phyloP scores from a whole-genome alignment of 1,140 invertebrate genomes.

The Brachionus manjavacas region DNA sequence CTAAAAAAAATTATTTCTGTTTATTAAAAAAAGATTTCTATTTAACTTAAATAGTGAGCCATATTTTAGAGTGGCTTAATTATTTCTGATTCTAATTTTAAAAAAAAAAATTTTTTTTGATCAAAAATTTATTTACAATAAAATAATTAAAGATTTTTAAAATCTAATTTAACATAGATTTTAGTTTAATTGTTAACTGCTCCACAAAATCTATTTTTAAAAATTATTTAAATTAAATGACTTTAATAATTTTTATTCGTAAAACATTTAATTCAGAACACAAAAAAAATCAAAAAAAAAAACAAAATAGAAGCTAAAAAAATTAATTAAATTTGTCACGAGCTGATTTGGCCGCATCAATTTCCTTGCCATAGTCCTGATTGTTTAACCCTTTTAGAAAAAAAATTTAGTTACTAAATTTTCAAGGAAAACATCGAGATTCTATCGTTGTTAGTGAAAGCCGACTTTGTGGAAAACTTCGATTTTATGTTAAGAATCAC shows the following conservation, averaged over 20 bases:
- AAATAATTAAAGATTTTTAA: not conserved
- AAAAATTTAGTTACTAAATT: not conserved
- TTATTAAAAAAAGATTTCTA: too few relatives aligned
- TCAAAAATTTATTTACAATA: not conserved
- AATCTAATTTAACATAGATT: not conserved
- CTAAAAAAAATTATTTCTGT: too few relatives aligned
- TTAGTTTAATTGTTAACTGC: not conserved
- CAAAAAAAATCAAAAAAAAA: not conserved
- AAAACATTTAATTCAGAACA: not conserved
- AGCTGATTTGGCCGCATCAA: not conserved
- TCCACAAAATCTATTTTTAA: not conserved
- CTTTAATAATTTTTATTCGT: not conserved
- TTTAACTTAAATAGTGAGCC: too few relatives aligned
- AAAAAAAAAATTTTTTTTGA: not conserved
- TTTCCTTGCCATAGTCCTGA: constrained; percentile 33
- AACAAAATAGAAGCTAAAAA: not conserved
- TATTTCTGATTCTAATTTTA: not conserved
- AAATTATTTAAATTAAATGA: not conserved
- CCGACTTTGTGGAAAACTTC: constrained; percentile 29
- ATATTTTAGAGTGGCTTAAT: too few relatives aligned
- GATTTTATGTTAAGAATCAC: constrained; percentile 31
- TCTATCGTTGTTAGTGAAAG: not conserved
- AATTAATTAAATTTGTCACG: not conserved
- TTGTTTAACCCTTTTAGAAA: constrained; percentile 17
- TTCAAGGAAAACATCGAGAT: not conserved